Conservation (phyloP, 2,113 vertebrate species). For the Fulmarus glacialis region DNA sequence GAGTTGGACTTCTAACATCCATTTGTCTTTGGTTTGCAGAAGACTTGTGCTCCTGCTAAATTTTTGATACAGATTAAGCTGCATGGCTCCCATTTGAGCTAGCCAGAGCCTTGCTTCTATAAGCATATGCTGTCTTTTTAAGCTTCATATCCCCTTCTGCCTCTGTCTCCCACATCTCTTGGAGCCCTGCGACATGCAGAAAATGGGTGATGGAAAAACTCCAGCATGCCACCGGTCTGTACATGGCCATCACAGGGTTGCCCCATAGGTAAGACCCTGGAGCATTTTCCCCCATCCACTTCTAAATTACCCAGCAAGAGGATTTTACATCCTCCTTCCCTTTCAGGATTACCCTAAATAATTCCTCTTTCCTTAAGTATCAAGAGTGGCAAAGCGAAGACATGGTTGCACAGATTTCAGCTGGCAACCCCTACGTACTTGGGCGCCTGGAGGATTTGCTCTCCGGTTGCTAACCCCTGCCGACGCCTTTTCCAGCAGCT, state of each 20-base stretch:
- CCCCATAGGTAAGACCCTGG: not conserved
- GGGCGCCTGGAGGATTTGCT: rapidly evolving
- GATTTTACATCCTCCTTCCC: not conserved
- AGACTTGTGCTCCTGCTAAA: not conserved
- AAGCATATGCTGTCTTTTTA: not conserved
- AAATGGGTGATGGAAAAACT: not conserved
- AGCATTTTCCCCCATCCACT: not conserved
- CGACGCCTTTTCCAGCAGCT: not conserved
- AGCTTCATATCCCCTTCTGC: not conserved
- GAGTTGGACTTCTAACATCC: not conserved
- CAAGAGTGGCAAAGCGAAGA: not conserved
- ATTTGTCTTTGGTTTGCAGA: not conserved
- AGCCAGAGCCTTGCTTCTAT: not conserved
- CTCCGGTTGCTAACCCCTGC: not conserved
- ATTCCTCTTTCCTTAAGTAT: not conserved
- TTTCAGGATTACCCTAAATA: not conserved
- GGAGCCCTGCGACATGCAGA: rapidly evolving
- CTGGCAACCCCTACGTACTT: not conserved
- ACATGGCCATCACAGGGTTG: not conserved
- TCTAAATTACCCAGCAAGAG: not conserved
- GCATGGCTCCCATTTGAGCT: not conserved
- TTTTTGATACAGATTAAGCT: not conserved
- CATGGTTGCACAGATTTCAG: not conserved
- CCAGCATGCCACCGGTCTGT: not conserved
- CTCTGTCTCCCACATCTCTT: not conserved